Evolutionary conservation across 2,797 vertebrate species (phyloP).

Genomic region (Ciconia nigra): DNA sequence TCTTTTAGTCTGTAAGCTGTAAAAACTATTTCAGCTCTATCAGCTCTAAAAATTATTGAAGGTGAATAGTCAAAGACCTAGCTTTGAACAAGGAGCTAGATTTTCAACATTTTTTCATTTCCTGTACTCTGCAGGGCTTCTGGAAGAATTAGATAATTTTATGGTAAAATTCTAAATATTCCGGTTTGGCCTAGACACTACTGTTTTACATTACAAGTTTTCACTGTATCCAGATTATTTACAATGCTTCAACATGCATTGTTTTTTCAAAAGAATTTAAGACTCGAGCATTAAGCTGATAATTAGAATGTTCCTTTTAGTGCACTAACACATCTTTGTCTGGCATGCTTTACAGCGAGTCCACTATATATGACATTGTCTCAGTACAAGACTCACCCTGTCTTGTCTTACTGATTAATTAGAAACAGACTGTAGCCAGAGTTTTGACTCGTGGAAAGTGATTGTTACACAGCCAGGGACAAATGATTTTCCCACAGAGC

Average conservation of each 20-base stretch:
- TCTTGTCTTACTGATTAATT: slow-evolving; percentile 68
- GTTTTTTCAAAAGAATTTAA: not conserved
- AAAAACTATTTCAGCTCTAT: not conserved
- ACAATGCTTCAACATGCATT: not conserved
- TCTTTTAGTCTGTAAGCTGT: not conserved
- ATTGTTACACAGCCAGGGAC: slow-evolving; percentile 61
- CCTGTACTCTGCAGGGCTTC: not conserved
- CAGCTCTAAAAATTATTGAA: not conserved
- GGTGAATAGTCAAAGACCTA: not conserved
- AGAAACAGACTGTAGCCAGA: slow-evolving; percentile 63
- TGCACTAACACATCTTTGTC: not conserved
- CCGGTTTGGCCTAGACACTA: not conserved
- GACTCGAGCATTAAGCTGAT: not conserved
- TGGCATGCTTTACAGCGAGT: not conserved
- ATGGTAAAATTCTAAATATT: not conserved
- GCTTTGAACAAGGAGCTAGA: not conserved
- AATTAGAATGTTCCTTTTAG: slow-evolving; percentile 8
- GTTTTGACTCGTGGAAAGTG: slow-evolving; percentile 58
- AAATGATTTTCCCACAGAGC: slow-evolving; percentile 68
- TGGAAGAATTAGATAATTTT: not conserved
- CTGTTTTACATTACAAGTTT: not conserved
- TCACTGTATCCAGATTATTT: not conserved
- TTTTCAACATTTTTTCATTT: not conserved
- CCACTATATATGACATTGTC: slow-evolving; percentile 15
- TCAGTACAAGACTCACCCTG: slow-evolving; percentile 1